Conservation (phyloP, 2,888 invertebrate genomes). For the Cacoxenus indagator region DNA sequence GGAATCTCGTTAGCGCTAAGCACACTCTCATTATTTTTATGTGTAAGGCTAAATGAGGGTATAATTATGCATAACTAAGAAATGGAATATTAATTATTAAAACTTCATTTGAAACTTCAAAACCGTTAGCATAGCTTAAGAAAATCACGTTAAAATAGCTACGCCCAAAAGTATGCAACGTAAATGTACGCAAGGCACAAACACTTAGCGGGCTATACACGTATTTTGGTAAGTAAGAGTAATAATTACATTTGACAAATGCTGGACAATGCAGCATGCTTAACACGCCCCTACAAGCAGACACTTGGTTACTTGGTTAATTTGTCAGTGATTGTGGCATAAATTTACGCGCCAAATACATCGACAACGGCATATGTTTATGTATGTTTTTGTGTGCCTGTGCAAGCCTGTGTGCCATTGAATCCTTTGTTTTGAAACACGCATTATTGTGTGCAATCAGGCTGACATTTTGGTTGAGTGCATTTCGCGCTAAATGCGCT, state of each 20-base stretch:
- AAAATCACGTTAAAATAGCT: background rate
- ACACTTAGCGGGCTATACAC: too few relatives aligned
- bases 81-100: too few relatives aligned
- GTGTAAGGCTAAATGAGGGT: too few relatives aligned
- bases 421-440: background rate
- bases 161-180: background rate
- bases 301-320: background rate
- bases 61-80: too few relatives aligned
- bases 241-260: background rate
- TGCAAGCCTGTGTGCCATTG: background rate
- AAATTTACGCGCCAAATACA: background rate
- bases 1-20: too few relatives aligned
- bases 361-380: background rate
- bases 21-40: too few relatives aligned
- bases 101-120: too few relatives aligned
- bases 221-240: too few relatives aligned
- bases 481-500: background rate
- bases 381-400: background rate
- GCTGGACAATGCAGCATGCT: background rate
- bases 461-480: constrained; percentile 1
- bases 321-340: constrained; percentile 4
- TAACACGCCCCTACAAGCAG: background rate
- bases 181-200: too few relatives aligned
- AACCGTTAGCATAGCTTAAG: background rate
- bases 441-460: constrained; percentile 15